Base-by-base conservation (phyloP, 2,888 invertebrate species). In the Apantesis nais region DNA sequence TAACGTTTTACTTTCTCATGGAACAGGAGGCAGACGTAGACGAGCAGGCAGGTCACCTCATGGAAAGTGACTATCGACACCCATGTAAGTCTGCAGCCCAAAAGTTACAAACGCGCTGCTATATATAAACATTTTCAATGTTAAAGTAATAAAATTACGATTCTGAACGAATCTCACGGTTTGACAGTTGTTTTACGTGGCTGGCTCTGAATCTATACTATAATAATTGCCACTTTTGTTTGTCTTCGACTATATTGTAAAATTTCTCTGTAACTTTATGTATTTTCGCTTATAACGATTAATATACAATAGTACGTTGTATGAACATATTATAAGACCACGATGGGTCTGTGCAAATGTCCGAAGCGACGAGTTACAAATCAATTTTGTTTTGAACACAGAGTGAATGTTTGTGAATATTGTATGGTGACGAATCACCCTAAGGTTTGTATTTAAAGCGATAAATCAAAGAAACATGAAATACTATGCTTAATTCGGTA, bases 321-420 rank as follows among this genome's bases (percentile, higher is more conserved):
- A 62, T 65, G 70, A 66, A 66, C 25, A 55, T 65, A 66, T 60
- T 70, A 8, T 34, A 71, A 60, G 37, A 66, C 84, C 86, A 89
- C 64, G 62, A 99, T 99, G 99, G 99, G 99, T 77, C 96, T 99
- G 77, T 99, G 99, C 95, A 99, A 99, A 93, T 99, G 99, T 95
- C 99, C 99, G 31, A 99, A 99, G 93, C 96, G 98, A 84, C 97
- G 98, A 94, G 99, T 99, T 77, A 99, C 99, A 72, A 99, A 99
- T 95, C 98, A 99, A 90, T 99, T 99, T 96, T 99, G 99, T 95
- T 99, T 99, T 93, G 99, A 99, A 92, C 99, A 99, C 92, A 96
- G 99, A 86, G 99, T 99, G 44, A 99, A 99, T 96, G 99, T 99
- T 87, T 99, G 99, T 93, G 99, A 99, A 95, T 97, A 98, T 95